Conservation (phyloP, 2,113 vertebrate species). For the Crypturellus undulatus region DNA sequence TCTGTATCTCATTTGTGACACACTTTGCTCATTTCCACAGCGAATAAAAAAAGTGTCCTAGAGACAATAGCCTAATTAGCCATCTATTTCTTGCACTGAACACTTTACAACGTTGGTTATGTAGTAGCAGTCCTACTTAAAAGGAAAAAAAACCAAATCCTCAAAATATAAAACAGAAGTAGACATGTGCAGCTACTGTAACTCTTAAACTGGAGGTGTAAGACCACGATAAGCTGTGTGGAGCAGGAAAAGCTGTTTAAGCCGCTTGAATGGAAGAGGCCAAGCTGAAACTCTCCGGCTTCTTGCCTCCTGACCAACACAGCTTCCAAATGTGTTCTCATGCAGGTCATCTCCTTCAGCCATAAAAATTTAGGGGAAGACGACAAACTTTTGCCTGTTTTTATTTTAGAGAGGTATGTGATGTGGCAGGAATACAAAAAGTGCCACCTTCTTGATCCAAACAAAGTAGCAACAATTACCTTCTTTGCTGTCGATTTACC, state of each 20-base stretch:
- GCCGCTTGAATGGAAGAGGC: background rate
- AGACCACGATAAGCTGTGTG: accelerated
- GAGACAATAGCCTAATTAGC: conserved; percentile 63
- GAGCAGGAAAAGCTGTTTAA: background rate
- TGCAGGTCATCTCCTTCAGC: background rate
- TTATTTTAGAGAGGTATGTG: background rate
- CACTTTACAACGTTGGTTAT: background rate
- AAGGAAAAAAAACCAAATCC: background rate
- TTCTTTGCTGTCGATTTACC: background rate
- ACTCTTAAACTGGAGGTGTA: background rate
- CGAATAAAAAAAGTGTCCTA: conserved; percentile 32
- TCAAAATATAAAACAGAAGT: background rate
- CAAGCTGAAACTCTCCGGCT: background rate
- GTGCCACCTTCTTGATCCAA: background rate
- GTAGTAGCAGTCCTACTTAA: conserved; percentile 3
- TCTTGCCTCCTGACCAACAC: background rate
- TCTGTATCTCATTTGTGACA: background rate
- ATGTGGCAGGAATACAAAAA: background rate
- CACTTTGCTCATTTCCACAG: conserved; percentile 45
- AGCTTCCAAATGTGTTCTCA: background rate
- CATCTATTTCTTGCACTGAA: conserved; percentile 47
- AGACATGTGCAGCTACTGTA: background rate
- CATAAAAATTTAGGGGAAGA: background rate
- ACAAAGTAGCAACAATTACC: background rate
- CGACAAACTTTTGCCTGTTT: background rate